Evolutionary conservation across 2,888 invertebrate genomes (phyloP).

Genomic region (Archips xylosteana): DNA sequence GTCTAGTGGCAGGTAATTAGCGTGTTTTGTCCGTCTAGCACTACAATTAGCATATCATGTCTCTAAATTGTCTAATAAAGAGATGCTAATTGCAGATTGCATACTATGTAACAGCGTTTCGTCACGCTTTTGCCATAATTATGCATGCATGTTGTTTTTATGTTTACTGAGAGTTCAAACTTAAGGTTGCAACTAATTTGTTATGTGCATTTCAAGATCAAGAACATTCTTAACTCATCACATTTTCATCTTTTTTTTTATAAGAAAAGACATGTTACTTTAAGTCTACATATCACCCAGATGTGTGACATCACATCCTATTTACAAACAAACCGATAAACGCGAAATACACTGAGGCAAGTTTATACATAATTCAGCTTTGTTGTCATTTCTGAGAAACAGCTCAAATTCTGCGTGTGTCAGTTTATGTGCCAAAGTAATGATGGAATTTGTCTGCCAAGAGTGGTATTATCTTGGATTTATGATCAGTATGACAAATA

Average conservation of each 20-base stretch:
- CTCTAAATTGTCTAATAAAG: slow-evolving; percentile 18
- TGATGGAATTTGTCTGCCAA: background rate
- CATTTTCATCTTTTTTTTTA: background rate
- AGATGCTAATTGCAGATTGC: slow-evolving; percentile 27
- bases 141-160: slow-evolving; percentile 7
- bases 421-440: background rate
- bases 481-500: background rate
- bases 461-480: background rate
- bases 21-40: slow-evolving; percentile 13
- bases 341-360: background rate
- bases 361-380: background rate
- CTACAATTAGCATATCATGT: slow-evolving; percentile 28
- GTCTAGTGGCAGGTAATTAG: slow-evolving; percentile 87
- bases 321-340: background rate
- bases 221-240: background rate
- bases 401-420: background rate
- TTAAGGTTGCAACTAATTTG: slow-evolving; percentile 4
- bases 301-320: background rate
- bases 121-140: slow-evolving; percentile 34
- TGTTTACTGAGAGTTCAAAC: background rate
- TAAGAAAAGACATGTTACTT: background rate
- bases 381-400: background rate
- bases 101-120: slow-evolving; percentile 16
- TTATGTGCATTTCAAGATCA: background rate
- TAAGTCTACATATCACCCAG: background rate